These are phyloP conservation scores for Vireo altiloquus DNA, from an alignment of 2,113 vertebrate genomes.

Conservation along the genomic window DNA sequence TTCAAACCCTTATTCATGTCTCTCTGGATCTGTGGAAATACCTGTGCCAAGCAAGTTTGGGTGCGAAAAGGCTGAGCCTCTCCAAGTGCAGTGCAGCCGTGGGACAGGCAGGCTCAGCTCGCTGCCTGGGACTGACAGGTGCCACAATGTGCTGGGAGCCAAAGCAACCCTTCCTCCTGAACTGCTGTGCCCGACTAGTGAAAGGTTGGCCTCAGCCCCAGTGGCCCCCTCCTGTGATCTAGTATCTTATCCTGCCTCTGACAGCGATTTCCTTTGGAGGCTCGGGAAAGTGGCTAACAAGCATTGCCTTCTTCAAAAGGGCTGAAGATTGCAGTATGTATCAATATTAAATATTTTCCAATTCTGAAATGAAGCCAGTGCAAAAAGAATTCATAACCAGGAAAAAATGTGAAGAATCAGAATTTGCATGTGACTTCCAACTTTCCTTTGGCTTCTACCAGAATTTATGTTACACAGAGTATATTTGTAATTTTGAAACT, in stretches of 20 bases:
- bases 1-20: rapidly evolving
- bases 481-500: slow-evolving; percentile 7
- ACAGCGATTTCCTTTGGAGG: not conserved
- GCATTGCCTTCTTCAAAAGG: not conserved
- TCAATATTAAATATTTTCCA: not conserved
- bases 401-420: slow-evolving; percentile 3
- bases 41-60: too few species aligned
- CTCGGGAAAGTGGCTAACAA: not conserved
- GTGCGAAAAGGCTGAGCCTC: rapidly evolving
- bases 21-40: not conserved
- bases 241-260: not conserved
- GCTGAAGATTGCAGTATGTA: not conserved
- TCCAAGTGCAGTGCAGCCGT: rapidly evolving
- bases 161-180: not conserved
- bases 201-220: not conserved
- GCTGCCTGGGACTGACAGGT: not conserved
- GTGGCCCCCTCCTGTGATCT: not conserved
- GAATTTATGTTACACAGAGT: not conserved
- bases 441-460: slow-evolving; percentile 19
- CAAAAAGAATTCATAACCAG: not conserved
- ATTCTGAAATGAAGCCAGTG: not conserved
- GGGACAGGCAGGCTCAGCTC: rapidly evolving
- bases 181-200: not conserved
- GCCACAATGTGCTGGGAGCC: not conserved
- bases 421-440: slow-evolving; percentile 10